Evolutionary conservation across 2,888 invertebrate species (phyloP).

Genomic region (Phymatocera aterrima): DNA sequence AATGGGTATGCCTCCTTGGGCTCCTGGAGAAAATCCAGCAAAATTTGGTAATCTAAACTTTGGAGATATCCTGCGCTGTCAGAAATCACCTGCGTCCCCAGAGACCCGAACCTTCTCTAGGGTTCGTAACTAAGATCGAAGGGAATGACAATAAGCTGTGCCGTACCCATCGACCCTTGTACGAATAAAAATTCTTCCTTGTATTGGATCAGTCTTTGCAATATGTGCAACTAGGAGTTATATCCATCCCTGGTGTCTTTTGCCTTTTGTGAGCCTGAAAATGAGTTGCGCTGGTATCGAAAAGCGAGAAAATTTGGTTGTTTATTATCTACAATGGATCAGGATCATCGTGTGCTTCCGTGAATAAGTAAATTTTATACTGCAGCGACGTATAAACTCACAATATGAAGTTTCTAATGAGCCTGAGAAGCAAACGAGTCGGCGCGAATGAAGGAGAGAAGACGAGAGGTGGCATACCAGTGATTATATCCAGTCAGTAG

Average conservation of each 20-base stretch:
- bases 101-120: neutral
- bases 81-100: neutral
- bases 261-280: neutral
- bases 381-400: too few relatives aligned
- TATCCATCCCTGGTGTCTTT: neutral
- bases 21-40: neutral
- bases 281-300: too few relatives aligned
- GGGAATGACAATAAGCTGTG: slow-evolving; percentile 15
- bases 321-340: too few relatives aligned
- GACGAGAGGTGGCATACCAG: slow-evolving; percentile 10
- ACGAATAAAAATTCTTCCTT: neutral
- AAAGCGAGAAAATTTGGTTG: too few relatives aligned
- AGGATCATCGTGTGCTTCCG: too few relatives aligned
- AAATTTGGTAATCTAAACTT: neutral
- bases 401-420: too few relatives aligned
- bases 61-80: neutral
- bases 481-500: slow-evolving; percentile 31
- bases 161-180: neutral
- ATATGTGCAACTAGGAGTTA: neutral
- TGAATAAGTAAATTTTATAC: too few relatives aligned
- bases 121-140: neutral
- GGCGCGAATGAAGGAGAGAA: neutral
- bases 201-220: neutral
- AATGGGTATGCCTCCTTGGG: too few relatives aligned
- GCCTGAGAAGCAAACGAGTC: neutral